phyloP scores from a whole-genome alignment of 1,140 invertebrate species.

The Brachionus manjavacas region DNA sequence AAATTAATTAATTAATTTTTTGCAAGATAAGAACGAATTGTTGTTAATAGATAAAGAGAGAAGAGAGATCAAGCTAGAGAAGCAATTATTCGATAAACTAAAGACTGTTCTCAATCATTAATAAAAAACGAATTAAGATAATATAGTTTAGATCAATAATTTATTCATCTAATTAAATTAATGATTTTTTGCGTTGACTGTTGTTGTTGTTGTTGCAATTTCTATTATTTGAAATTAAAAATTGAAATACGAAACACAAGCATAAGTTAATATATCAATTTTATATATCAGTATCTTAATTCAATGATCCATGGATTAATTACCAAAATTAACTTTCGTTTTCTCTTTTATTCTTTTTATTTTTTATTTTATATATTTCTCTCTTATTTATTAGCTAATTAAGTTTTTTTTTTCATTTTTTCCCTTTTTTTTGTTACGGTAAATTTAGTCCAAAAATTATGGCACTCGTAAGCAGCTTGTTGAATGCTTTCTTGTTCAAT shows the following conservation, averaged over 20 bases:
- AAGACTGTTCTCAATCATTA: constrained; percentile 38
- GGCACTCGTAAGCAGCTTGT: background rate
- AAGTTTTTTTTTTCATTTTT: background rate
- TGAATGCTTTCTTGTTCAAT: background rate
- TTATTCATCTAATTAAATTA: constrained; percentile 38
- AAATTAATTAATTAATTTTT: constrained; percentile 39
- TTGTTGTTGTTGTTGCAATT: constrained; percentile 6
- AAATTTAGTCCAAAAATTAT: constrained; percentile 17
- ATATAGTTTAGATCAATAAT: constrained; percentile 36
- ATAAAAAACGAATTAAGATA: constrained; percentile 33
- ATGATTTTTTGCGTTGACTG: constrained; percentile 34
- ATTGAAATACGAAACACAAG: constrained; percentile 34
- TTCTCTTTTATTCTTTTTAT: background rate
- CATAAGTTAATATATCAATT: constrained; percentile 37
- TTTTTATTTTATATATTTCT: background rate
- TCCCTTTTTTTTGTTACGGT: constrained; percentile 6
- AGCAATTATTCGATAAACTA: constrained; percentile 38
- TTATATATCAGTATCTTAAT: constrained; percentile 35
- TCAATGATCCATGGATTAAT: constrained; percentile 33
- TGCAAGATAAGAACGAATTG: constrained; percentile 27
- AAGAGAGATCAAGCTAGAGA: background rate
- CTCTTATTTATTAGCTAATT: constrained; percentile 7
- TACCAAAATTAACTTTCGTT: constrained; percentile 31
- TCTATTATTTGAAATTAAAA: constrained; percentile 13
- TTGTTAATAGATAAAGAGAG: constrained; percentile 34